Evolutionary conservation across 2,888 invertebrate species (phyloP), one percentile per base, ranked within the genome.

Genomic region (Aspidiotus rigidus): DNA sequence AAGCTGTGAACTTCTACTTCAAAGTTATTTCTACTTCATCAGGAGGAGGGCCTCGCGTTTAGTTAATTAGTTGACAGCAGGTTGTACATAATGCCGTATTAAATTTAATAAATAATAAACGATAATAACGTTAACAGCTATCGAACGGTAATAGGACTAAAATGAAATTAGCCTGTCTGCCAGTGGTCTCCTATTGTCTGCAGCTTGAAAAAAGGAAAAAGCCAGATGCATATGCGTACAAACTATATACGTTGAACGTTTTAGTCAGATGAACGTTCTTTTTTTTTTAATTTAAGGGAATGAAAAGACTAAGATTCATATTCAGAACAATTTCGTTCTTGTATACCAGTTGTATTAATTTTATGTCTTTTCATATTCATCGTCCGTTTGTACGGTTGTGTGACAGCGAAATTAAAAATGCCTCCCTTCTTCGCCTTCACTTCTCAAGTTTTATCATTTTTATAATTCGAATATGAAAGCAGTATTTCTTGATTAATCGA

Each of bases 41-140:
- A 17, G 13, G 59, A 17, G 59, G 59, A 13, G 59, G 59, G 28
- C 59, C 9, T 13, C 59, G 59, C 59, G 59, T 59, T 49, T 11
- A 59, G 59, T 59, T 59, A 59, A 59, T 59, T 59, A 59, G 17
- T 59, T 39, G 59, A 59, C 59, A 59, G 59, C 59, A 59, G 59
- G 59, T 59, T 39, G 59, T 59, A 56, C 56, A 59, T 28, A 59
- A 59, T 28, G 59, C 28, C 59, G 59, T 59, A 59, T 59, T 59
- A 59, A 59, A 59, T 59, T 59, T 59, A 59, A 59, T 28, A 59
- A 59, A 59, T 59, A 59, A 59, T 28, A 56, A 59, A 16, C 59
- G 59, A 59, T 59, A 59, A 59, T 59, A 59, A 59, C 28, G 59
- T 59, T 59, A 16, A 59, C 59, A 59, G 59, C 16, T 59, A 59